Base-by-base conservation (phyloP, 2,113 vertebrate species). In the Peucedramus taeniatus region DNA sequence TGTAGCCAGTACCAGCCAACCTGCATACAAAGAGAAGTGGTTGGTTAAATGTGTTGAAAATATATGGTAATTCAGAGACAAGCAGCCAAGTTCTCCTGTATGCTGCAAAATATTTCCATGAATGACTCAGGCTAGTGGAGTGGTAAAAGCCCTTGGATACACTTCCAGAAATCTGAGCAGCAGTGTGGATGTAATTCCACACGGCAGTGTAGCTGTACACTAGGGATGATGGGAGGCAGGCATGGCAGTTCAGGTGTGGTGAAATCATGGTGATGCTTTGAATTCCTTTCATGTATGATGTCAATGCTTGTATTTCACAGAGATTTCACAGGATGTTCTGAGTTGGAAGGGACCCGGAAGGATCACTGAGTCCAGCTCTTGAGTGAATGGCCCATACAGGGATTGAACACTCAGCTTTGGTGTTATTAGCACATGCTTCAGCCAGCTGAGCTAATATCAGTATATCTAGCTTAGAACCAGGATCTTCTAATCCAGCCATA, bases 11-110 rank as follows among this genome's bases (percentile, higher is more conserved):
- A 86, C 63, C 28, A 72, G 49, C 45, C 91, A 92, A 78, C 47
- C 70, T 71, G 56, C 51, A 26, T 16, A 15, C 6, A 33, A 63
- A 72, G 61, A 49, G 71, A 91, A 94, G 54, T 86, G 83, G 31
- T 83, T 94, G 83, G 76, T 74, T 94, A 74, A 65, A 53, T 23
- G 54, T 92, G 76, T 90, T 94, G 80, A 86, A 80, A 83, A 59
- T 49, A 4, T 69, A 60, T 85, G 85, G 78, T 54, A 82, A 88
- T 95, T 90, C 71, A 90, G 86, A 70, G 63, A 86, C 3, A 33
- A 83, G 74, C 71, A 91, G 80, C 63, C 93, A 96, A 79, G 54
- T 94, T 85, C 79, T 70, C 75, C 79, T 84, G 44, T 71, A 59
- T 0, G 0, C 70, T 83, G 51, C 51, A 94, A 56, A 90, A 30